phyloP scores from a whole-genome alignment of 23 tunicate species.

The Corella eumyota region DNA sequence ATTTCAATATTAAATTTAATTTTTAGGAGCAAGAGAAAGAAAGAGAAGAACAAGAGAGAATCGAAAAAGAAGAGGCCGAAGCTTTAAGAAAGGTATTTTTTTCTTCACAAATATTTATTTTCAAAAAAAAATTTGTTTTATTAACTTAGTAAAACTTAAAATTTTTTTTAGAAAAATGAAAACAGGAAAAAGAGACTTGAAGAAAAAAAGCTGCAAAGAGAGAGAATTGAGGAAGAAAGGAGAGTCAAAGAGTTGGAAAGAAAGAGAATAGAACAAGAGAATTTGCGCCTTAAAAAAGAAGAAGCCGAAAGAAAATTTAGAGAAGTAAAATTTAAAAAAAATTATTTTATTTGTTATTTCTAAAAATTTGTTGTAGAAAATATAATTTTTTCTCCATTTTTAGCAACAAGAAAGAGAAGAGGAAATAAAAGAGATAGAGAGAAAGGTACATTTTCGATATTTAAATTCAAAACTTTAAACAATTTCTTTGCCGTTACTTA shows the following conservation, averaged over 20 bases:
- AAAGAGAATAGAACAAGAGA: conserved; percentile 26
- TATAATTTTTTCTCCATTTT: neutral
- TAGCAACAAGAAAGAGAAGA: conserved; percentile 20
- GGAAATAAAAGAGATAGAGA: neutral
- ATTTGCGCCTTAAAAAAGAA: too few relatives aligned
- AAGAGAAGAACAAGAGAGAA: too few relatives aligned
- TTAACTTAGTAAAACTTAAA: too few relatives aligned
- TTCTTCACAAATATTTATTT: too few relatives aligned
- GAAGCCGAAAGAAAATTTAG: conserved; percentile 15
- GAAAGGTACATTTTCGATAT: neutral
- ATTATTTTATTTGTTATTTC: neutral
- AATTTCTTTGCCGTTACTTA: too few relatives aligned
- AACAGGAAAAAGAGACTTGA: conserved; percentile 9
- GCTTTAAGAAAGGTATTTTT: too few relatives aligned
- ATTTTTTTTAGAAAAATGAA: too few relatives aligned
- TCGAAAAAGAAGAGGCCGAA: conserved; percentile 9
- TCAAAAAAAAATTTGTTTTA: too few relatives aligned
- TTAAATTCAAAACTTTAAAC: neutral
- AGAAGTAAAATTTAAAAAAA: neutral
- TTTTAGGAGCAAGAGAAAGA: too few relatives aligned
- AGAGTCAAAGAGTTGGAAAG: conserved; percentile 18
- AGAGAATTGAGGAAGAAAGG: conserved; percentile 9
- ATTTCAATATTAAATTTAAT: too few relatives aligned
- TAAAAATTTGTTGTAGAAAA: too few relatives aligned
- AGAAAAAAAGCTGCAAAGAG: conserved; percentile 14